Evolutionary conservation across 2,113 vertebrate genomes (phyloP).

Genomic region (Lepus americanus): DNA sequence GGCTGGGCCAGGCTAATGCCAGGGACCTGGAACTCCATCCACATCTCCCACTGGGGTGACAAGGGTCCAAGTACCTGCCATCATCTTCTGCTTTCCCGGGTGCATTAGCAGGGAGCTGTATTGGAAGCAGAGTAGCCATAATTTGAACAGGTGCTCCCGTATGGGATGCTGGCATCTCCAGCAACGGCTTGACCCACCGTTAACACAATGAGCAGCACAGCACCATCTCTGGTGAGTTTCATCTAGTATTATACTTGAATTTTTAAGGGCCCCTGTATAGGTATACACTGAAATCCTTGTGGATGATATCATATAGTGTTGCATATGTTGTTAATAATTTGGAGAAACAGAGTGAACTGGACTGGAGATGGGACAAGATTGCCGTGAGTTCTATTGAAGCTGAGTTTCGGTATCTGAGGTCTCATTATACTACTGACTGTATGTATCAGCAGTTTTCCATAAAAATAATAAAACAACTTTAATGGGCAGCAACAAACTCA

Average conservation of each 20-base stretch:
- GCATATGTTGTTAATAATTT: background rate
- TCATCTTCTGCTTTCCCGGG: too few relatives aligned
- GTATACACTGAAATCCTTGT: background rate
- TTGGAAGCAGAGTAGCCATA: too few relatives aligned
- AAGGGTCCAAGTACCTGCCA: too few relatives aligned
- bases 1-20: too few relatives aligned
- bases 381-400: background rate
- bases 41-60: too few relatives aligned
- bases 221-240: background rate
- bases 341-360: background rate
- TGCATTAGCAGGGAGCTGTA: too few relatives aligned
- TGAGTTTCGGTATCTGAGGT: background rate
- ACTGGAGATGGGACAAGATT: background rate
- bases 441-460: background rate
- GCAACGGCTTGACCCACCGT: too few relatives aligned
- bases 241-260: background rate
- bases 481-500: background rate
- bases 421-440: background rate
- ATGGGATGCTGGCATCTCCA: too few relatives aligned
- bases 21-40: too few relatives aligned
- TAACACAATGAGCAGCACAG: too few relatives aligned
- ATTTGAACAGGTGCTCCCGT: too few relatives aligned
- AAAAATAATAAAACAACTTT: background rate
- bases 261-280: conserved; percentile 44
- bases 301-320: background rate